Evolutionary conservation across 2,113 vertebrate genomes (phyloP).

Genomic region (Dendropsophus ebraccatus): DNA sequence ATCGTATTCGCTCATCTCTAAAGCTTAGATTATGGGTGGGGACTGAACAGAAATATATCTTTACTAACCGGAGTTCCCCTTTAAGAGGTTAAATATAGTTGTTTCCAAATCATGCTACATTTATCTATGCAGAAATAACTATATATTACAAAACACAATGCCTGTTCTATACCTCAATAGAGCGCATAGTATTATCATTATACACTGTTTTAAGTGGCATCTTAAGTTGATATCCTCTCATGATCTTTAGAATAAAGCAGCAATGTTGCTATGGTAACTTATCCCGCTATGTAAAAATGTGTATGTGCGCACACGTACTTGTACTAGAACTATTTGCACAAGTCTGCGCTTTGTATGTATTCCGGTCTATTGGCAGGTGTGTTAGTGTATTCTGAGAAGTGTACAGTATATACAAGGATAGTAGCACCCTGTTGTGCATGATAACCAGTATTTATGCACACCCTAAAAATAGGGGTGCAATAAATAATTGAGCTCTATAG

Average conservation of each 20-base stretch:
- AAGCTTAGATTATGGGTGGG: too few relatives aligned
- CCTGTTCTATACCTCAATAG: background rate
- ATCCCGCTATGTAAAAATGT: background rate
- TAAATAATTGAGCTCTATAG: background rate
- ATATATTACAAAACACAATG: background rate
- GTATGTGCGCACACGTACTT: background rate
- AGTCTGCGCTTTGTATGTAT: background rate
- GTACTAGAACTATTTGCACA: background rate
- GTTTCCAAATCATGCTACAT: background rate
- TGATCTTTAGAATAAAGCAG: background rate
- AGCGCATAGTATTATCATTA: background rate
- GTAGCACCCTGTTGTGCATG: background rate
- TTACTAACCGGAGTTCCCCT: too few relatives aligned
- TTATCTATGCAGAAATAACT: background rate
- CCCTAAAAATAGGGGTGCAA: background rate
- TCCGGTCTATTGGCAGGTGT: background rate
- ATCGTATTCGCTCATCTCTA: too few relatives aligned
- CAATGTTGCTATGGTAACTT: slow-evolving; percentile 25
- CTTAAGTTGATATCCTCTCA: background rate
- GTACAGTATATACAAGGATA: background rate
- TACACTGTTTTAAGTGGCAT: background rate
- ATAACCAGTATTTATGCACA: background rate
- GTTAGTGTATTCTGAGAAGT: background rate
- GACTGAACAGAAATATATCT: too few relatives aligned
- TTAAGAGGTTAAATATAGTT: background rate